Conservation (phyloP, 2,113 vertebrate species). For the Cygnus atratus region DNA sequence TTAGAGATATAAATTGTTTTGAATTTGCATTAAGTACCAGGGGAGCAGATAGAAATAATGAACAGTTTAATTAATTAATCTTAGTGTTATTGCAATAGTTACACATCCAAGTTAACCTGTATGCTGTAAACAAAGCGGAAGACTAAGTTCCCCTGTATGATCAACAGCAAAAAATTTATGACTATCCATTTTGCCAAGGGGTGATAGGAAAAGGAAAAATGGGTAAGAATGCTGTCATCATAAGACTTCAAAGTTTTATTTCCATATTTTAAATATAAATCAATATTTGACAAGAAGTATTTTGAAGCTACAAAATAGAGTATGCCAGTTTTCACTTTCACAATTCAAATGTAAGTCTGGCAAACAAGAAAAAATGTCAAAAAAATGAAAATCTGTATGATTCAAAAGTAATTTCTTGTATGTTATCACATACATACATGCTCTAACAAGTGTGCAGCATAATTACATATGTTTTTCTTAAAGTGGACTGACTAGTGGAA, state of each 20-base stretch:
- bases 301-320: not conserved
- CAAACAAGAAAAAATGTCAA: not conserved
- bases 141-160: not conserved
- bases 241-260: not conserved
- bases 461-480: not conserved
- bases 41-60: not conserved
- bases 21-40: not conserved
- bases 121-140: not conserved
- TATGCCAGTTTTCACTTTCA: not conserved
- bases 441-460: not conserved
- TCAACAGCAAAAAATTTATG: not conserved
- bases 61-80: not conserved
- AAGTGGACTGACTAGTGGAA: not conserved
- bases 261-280: not conserved
- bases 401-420: not conserved
- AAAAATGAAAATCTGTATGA: accelerated
- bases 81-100: not conserved
- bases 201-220: not conserved
- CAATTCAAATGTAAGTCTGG: not conserved
- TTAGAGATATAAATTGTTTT: not conserved
- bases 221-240: not conserved
- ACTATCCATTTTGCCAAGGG: not conserved
- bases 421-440: not conserved
- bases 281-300: not conserved
- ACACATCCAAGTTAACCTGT: not conserved